A percentile compares a stretch with the other conserved stretches of the same genome.
phyloP scores from a whole-genome alignment of 1,140 invertebrate species.

The Colletes latitarsis region DNA sequence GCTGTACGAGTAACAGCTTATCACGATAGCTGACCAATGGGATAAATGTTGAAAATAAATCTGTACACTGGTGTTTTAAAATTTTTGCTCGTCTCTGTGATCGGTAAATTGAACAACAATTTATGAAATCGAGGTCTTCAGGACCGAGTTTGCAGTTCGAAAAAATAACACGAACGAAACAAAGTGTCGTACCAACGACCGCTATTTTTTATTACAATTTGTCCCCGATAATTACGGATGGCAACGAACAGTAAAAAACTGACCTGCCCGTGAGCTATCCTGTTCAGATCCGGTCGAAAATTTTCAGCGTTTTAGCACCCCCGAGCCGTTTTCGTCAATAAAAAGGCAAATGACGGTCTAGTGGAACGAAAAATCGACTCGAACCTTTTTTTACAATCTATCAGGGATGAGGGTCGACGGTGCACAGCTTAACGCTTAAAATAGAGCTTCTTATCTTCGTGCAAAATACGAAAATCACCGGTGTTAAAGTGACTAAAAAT shows the following conservation, averaged over 20 bases:
- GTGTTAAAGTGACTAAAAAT: no score
- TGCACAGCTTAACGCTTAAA: background rate
- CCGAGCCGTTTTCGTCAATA: conserved; percentile 38
- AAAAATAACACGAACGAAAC: background rate
- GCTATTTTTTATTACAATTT: conserved; percentile 27
- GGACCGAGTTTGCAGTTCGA: no score
- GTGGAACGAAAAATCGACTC: background rate
- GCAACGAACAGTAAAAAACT: conserved; percentile 19
- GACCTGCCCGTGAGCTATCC: conserved; percentile 28
- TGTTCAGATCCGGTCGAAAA: background rate
- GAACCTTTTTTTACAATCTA: conserved; percentile 15
- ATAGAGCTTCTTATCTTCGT: no score
- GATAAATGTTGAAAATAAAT: no score
- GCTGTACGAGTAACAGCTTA: no score
- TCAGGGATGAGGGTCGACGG: no score
- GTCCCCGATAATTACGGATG: conserved; percentile 40
- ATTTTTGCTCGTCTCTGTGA: no score
- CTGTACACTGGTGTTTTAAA: no score
- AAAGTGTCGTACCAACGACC: background rate
- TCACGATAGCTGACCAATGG: no score
- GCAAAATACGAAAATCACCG: no score
- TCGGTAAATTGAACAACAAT: no score
- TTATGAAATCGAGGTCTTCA: no score
- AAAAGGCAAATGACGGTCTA: conserved; percentile 37
- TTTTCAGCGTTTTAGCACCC: background rate